Base-by-base conservation (phyloP, 2,113 vertebrate genomes). In the Grus americana region DNA sequence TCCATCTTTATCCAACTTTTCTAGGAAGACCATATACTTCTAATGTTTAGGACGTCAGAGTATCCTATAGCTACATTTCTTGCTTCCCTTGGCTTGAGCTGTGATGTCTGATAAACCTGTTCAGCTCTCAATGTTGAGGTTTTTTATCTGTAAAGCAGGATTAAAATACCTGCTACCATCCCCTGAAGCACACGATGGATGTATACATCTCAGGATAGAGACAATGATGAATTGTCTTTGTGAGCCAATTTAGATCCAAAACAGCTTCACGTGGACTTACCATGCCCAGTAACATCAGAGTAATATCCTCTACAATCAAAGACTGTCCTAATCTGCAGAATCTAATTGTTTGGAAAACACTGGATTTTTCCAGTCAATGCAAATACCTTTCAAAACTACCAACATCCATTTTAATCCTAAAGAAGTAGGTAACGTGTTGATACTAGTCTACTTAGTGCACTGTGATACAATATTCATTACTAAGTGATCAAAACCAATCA, bases 401-500 rank as follows among this genome's bases (percentile, higher is more conserved):
- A 15, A 46, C 11, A 68, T 49, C 42, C 2, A 23, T 79, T 95
- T 93, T 54, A 94, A 65, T 71, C n/a, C 71, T 74, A 73, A 93
- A 86, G 27, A 79, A 82, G 32, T 86, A 73, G 38, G 74, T 68
- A 82, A 57, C 20, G 27, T 40, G 36, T 87, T 81, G 72, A 73
- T 79, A 85, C 50, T 32, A 40, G 66, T 86, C 76, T 88, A 54
- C 54, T 46, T 75, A 61, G 65, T 52, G 72, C 29, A 47, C 40
- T 72, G 46, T 83, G 68, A 84, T 92, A 81, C 52, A 96, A 88
- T 92, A 94, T 96, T 97, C 54, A 92, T 95, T 87, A 68, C 46
- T 79, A 87, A 85, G 61, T 88, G 93, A 96, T 97, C 94, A 97
- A 96, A 95, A 80, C 62, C 54, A 70, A 49, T 78, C 80, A 90